Evolutionary conservation across 2,888 invertebrate genomes (phyloP).

Genomic region (Agrilus cyanescens): DNA sequence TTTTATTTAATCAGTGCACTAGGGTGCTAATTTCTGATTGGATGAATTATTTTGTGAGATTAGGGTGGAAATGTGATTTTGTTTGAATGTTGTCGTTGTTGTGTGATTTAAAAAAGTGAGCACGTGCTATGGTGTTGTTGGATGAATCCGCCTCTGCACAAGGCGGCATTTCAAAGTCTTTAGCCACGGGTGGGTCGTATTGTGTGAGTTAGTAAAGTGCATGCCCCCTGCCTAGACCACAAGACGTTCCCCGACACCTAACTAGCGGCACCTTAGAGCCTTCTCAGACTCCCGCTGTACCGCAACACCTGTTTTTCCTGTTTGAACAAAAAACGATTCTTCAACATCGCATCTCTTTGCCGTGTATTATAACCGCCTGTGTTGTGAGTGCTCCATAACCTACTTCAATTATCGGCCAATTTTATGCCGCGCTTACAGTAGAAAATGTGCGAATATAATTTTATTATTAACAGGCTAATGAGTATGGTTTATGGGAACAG

Average conservation of each 20-base stretch:
- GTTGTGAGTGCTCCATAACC: no score
- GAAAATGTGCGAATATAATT: no score
- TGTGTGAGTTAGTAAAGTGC: conserved; percentile 33
- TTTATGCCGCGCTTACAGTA: no score
- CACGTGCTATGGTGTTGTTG: conserved; percentile 10
- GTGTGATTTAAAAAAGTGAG: neutral
- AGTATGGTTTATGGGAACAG: no score
- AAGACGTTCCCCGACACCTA: conserved; percentile 34
- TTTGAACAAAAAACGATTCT: neutral
- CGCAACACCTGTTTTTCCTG: conserved; percentile 20
- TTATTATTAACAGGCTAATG: no score
- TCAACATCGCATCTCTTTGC: no score
- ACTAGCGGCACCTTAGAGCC: conserved; percentile 27
- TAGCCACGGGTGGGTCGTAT: conserved; percentile 30
- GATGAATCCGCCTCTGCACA: conserved; percentile 24
- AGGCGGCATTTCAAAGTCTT: conserved; percentile 33
- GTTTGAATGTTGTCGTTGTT: neutral
- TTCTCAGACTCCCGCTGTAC: no score
- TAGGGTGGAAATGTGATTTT: neutral
- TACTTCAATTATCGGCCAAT: no score
- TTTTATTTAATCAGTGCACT: no score
- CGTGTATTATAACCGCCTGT: no score
- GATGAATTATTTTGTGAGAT: no score
- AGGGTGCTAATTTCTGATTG: no score
- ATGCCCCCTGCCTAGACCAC: conserved; percentile 33